These are phyloP conservation scores for Coboldia fuscipes DNA, from an alignment of 1,140 invertebrate species.

Conservation along the genomic window DNA sequence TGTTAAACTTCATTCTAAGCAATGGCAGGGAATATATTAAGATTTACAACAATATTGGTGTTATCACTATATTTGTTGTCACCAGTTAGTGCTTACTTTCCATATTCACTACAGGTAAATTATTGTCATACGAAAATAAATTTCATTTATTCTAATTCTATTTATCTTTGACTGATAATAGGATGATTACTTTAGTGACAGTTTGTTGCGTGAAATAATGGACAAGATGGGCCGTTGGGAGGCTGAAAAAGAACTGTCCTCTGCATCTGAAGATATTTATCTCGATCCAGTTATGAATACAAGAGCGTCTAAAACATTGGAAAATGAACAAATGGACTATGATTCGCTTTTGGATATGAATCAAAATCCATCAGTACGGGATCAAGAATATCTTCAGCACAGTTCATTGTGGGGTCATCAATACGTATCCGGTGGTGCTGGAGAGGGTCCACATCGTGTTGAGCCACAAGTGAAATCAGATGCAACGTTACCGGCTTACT, in stretches of 20 bases:
- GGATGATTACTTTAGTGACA: slow-evolving; percentile 15
- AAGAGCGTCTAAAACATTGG: slow-evolving; percentile 4
- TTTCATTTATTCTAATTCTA: no score
- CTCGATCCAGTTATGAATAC: slow-evolving; percentile 14
- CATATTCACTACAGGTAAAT: no score
- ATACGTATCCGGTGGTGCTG: slow-evolving; percentile 50
- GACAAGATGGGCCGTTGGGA: slow-evolving; percentile 27
- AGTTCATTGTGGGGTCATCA: slow-evolving; percentile 72
- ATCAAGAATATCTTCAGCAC: slow-evolving; percentile 78
- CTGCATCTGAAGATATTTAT: slow-evolving; percentile 21
- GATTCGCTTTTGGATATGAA: slow-evolving; percentile 30
- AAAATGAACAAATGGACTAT: slow-evolving; percentile 5
- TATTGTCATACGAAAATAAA: no score
- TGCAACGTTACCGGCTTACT: slow-evolving; percentile 86
- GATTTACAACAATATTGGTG: no score
- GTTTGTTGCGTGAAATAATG: slow-evolving; percentile 27
- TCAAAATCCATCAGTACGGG: slow-evolving; percentile 42
- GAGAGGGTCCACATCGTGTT: slow-evolving; percentile 41
- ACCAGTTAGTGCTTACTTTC: no score
- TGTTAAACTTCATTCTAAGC: no score
- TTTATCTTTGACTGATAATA: no score
- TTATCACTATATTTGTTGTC: no score
- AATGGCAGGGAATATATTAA: no score
- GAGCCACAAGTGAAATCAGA: slow-evolving; percentile 70
- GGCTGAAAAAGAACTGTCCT: no score